Conservation (phyloP, 1,140 invertebrate genomes). For the Coptotermes formosanus region DNA sequence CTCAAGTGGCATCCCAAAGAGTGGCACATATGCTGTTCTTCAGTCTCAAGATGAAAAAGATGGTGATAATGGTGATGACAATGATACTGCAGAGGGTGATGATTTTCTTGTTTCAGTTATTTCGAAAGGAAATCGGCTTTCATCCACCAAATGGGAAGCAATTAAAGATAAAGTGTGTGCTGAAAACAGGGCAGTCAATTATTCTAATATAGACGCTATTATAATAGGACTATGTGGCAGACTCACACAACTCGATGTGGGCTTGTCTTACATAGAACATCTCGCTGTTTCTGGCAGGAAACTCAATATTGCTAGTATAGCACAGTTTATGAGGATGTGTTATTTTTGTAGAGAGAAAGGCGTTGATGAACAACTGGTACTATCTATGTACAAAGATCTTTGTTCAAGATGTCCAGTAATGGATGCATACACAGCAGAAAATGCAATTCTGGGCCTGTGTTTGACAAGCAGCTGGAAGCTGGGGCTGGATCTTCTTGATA, state of each 20-base stretch:
- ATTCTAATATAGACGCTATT: constrained; percentile 55
- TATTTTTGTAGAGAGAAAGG: constrained; percentile 44
- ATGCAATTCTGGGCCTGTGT: constrained; percentile 59
- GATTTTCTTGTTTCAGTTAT: not conserved
- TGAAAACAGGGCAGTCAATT: constrained; percentile 44
- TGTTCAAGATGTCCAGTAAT: constrained; percentile 55
- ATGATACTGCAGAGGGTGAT: not conserved
- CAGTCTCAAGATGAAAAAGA: too few relatives aligned
- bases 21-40: not conserved
- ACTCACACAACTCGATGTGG: constrained; percentile 49
- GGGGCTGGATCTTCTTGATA: constrained; percentile 57
- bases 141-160: constrained; percentile 39
- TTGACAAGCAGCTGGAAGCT: constrained; percentile 62
- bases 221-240: constrained; percentile 53
- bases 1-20: not conserved
- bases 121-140: constrained; percentile 20
- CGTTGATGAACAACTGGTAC: constrained; percentile 34
- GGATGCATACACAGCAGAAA: constrained; percentile 56
- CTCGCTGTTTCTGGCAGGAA: constrained; percentile 49
- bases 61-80: not conserved
- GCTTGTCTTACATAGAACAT: constrained; percentile 57
- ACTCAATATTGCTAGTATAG: constrained; percentile 47
- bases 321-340: constrained; percentile 52
- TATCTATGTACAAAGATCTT: constrained; percentile 52
- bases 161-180: constrained; percentile 38